Base-by-base conservation (phyloP, 2,797 vertebrate species). In the Argentina silus region DNA sequence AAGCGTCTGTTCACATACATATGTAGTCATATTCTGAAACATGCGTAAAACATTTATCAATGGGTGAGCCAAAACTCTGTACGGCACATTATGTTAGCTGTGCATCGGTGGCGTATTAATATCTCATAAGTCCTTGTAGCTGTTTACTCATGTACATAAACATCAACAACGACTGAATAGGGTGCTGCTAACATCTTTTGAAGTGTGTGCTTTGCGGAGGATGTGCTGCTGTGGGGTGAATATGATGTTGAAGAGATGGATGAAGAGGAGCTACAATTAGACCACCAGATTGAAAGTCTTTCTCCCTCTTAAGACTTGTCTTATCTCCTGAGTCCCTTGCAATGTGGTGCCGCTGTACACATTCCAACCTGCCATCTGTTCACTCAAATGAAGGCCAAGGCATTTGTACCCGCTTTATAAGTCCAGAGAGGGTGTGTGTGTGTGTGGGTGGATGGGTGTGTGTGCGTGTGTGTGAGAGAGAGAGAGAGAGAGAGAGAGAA, bases 341-440 rank as follows among this genome's bases (percentile, higher is more conserved):
- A 89, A 88, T 90, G 90, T 88, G 88, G 87, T 17, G 50, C 15
- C 27, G 11, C 19, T 7, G 45, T 11, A 57, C 45, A n/a, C 72
- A 76, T 74, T 74, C 74, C 80, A 78, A 86, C 78, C 77, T 76
- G 78, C 91, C 93, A 93, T 93, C 92, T 94, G 92, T 88, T 90
- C 78, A 4, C 81, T 75, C 15, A 67, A 87, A 87, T 72, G 86
- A 87, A 82, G 78, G 80, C 86, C 83, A 85, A 81, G 82, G 79
- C 80, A 69, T 78, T 53, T 45, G 15, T 14, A 19, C 61, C 73
- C 14, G 36, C 79, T 19, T 43, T 72, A 83, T n/a, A 36, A 53
- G 51, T 17, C 51, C 17, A 53, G 51, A 53, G 51, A 7, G 57
- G 9, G 57, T 9, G 10, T 11, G 17, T 8, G 17, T 3, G 56